Base-by-base conservation (phyloP, 2,888 invertebrate genomes). In the Chymomyza fuscimana region DNA sequence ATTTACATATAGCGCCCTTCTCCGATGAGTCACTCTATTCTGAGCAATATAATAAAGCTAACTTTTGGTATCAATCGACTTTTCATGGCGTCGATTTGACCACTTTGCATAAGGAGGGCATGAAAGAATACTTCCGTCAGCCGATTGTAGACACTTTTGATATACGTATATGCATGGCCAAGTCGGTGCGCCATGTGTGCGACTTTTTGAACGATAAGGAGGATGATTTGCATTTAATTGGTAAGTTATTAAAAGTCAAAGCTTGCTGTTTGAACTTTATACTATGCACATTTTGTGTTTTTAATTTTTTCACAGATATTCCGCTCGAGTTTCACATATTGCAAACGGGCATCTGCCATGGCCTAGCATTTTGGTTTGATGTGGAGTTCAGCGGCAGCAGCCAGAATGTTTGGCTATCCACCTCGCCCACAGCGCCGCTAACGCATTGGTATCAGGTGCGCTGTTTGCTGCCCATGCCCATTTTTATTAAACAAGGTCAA, bases 371-470 rank as follows among this genome's bases (percentile, higher is more conserved):
- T 93, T 99, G 99, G 99, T 99, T 99, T 92, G 99, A 99, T 93
- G 99, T 99, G 29, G 96, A 98, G 78, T 99, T 99, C 92, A 95
- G 96, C 71, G 99, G 99, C 51, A 95, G 95, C 60, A 95, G 95
- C 72, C 96, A 97, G 89, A 96, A 97, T 72, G 96, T 99, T 70
- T 99, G 99, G 99, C 92, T 99, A 46, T 99, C 99, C 7, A 99
- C 99, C 6, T 96, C 99, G 0, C 99, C 99, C 0, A 99, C 99
- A 4, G 99, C 99, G 91, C 98, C 99, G 0, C 93, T 99, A 22
- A 99, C 99, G 36, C 99, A 99, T 92, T 99, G 99, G 99, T 99
- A 99, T 92, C 99, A 99, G 93, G 99, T 99, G 2, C 94, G 99
- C 40, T 99, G 99, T 91, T 93, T 99, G 74, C 92, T 99, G 67